Evolutionary conservation across 23 tunicate species (phyloP), one percentile per base, ranked within the genome.

Genomic region (Trididemnum miniatum): DNA sequence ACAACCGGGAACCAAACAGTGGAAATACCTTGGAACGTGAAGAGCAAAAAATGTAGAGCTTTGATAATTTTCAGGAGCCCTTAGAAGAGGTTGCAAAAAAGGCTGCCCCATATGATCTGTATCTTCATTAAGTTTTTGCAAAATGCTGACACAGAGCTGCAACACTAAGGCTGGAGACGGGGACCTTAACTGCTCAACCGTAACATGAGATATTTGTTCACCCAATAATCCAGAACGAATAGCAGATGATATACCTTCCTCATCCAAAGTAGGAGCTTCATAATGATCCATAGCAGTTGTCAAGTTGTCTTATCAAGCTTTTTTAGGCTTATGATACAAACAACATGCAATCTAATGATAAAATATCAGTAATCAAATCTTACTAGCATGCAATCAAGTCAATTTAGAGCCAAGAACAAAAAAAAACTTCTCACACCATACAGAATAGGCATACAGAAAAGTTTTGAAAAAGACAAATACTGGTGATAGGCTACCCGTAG

Each of bases 151-250:
- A 63, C 76, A 86, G 7, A 86, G 22, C 72, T 86, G 84, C 59
- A 79, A 24, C 1, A 86, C 25, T 64, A 86, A 51, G 24, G 71
- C 84, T 36, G 84, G 77, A 2, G 84, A 35, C 0, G 80, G 51
- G 35, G 44, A 60, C 37, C 71, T 86, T n/a, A 86, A 73, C 57
- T 86, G 90, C 20, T 86, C 90, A 34, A 79, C 73, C 9, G 90
- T 86, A 0, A 86, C 59, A 35, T 78, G 79, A 0, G 65, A 25
- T 3, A 86, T 28, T 5, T 66, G 34, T 7, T 86, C 90, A 26
- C 90, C 90, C 31, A 86, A 29, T 1, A 86, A 18, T 1, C 90
- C 90, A 26, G 26, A 1, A 27, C 65, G 79, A 32, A 86, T 2
- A 15, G 84, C 84, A 30, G 34, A 65, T 5, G 40, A 35, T 51